These are phyloP conservation scores for Acutogordius australiensis DNA, from an alignment of 2,888 invertebrate species.

Conservation along the genomic window DNA sequence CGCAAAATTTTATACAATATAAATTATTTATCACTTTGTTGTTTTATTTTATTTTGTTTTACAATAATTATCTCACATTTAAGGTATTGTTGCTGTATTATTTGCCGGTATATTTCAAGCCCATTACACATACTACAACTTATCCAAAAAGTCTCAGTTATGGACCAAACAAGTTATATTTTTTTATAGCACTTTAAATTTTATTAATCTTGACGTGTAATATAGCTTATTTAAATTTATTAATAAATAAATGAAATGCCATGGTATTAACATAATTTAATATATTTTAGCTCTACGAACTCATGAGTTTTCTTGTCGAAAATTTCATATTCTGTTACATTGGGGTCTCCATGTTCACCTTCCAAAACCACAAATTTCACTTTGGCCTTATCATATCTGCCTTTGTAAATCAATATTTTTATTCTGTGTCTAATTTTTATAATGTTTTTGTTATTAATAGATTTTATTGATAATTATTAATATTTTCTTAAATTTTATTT, in stretches of 20 bases:
- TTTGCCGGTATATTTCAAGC: conserved; percentile 98
- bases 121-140: conserved; percentile 87
- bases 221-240: neutral
- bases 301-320: conserved; percentile 77
- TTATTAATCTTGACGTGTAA: no score
- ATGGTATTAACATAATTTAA: no score
- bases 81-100: conserved; percentile 60
- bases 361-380: conserved; percentile 72
- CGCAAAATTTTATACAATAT: no score
- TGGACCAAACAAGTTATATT: conserved; percentile 44
- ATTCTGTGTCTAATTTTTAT: conserved; percentile 3
- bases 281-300: conserved; percentile 55
- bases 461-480: conserved; percentile 12
- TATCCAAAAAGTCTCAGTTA: conserved; percentile 52
- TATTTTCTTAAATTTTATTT: conserved; percentile 10
- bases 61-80: conserved; percentile 11
- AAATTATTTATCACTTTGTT: no score
- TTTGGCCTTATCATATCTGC: conserved; percentile 62
- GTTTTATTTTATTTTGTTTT: neutral
- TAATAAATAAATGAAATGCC: conserved; percentile 4
- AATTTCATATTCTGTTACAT: conserved; percentile 96
- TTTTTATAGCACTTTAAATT: conserved; percentile 14
- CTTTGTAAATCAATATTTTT: conserved; percentile 39
- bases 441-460: conserved; percentile 10
- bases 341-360: conserved; percentile 91